Base-by-base conservation (phyloP, 2,113 vertebrate genomes). In the Hirundichthys speculiger region DNA sequence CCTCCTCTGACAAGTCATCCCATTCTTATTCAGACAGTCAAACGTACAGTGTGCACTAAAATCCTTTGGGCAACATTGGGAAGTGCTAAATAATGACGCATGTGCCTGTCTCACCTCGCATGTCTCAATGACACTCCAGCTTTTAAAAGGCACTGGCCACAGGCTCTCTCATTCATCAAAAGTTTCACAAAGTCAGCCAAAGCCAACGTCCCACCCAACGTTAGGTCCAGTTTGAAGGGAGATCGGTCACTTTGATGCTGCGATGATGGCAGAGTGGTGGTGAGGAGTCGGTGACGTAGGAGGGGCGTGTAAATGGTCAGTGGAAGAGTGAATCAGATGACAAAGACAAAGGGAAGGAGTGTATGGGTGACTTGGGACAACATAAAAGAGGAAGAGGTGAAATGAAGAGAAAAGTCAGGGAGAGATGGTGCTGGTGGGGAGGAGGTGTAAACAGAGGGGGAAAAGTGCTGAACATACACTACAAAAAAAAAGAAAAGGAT, bases 121-220 rank as follows among this genome's bases (percentile, higher is more conserved):
- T 13, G 20, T 51, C 25, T 55, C 79, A 61, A 24, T 70, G 81
- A 59, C 64, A 67, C 38, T 13, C 20, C 8, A 47, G 52, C 62
- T 27, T 62, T 56, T 62, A 56, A 80, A 68, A 73, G 24, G 19
- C 42, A 7, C 16, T 27, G 14, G 52, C 43, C 65, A 27, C 20
- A 30, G 55, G 56, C 51, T 50, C 34, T 48, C 12, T 52, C 72
- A 63, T 87, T 69, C 6, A 80, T 80, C 75, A 87, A 71, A 77
- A 81, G 77, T 77, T 82, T 68, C n/a, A 43, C 72, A 86, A 89
- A 79, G 87, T 81, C 81, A 64, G 57, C 68, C 58, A 22, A 47
- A 69, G 71, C 48, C 0, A 3, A 12, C 38, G n/a, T n/a, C n/a
- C n/a, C n/a, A n/a, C n/a, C n/a, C n/a, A n/a, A n/a, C 25, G 49